These are phyloP conservation scores for Philopedon plagiatum DNA, from an alignment of 2,888 invertebrate genomes.

Conservation along the genomic window DNA sequence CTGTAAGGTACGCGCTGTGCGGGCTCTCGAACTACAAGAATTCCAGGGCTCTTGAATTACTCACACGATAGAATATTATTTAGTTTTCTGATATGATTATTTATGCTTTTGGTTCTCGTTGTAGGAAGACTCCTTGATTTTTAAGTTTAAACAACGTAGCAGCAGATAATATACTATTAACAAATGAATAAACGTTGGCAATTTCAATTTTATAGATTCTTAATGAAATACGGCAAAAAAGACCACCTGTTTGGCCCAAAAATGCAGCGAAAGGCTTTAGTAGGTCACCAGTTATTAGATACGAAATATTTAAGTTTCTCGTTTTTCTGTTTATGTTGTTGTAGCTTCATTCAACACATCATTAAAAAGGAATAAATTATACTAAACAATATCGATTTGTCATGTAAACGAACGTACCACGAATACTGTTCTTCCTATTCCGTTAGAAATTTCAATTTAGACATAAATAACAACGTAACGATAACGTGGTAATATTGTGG, in stretches of 20 bases:
- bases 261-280: background rate
- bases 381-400: slow-evolving; percentile 12
- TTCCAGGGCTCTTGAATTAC: too few relatives aligned
- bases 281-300: slow-evolving; percentile 6
- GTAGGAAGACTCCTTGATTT: too few relatives aligned
- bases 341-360: background rate
- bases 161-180: too few relatives aligned
- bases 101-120: too few relatives aligned
- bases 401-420: background rate
- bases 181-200: too few relatives aligned
- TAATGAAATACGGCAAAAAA: background rate
- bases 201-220: too few relatives aligned
- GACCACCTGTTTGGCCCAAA: background rate
- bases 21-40: too few relatives aligned
- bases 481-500: slow-evolving; percentile 7
- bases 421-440: background rate
- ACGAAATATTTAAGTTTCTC: background rate
- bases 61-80: too few relatives aligned
- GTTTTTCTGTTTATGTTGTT: slow-evolving; percentile 1
- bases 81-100: too few relatives aligned
- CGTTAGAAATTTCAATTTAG: slow-evolving; percentile 16
- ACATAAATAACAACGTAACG: slow-evolving; percentile 6
- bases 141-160: too few relatives aligned
- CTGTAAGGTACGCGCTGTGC: too few relatives aligned
- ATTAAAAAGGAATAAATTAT: slow-evolving; percentile 19